A percentile compares a stretch with the other conserved stretches of the same genome.
These are phyloP conservation scores for Melanostoma mellinum DNA, from an alignment of 2,888 invertebrate species.

Conservation along the genomic window DNA sequence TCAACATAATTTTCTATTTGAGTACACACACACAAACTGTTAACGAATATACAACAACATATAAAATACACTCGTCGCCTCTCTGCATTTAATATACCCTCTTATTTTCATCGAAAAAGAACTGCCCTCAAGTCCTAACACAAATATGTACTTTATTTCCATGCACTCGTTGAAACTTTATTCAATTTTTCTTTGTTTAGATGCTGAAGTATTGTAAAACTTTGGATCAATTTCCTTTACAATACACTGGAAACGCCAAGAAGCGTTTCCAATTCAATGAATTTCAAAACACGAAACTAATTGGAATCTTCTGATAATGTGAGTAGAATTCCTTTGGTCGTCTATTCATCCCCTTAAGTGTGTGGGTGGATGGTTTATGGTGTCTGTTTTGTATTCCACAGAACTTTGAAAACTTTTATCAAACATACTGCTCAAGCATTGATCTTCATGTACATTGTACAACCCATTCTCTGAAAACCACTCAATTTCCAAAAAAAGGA, in stretches of 20 bases:
- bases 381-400: too few species aligned
- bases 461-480: background rate
- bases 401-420: too few species aligned
- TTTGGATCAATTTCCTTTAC: constrained; percentile 37
- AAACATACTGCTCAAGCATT: too few species aligned
- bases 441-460: constrained; percentile 37
- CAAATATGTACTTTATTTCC: background rate
- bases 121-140: background rate
- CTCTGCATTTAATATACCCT: too few species aligned
- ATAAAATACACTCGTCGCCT: too few species aligned
- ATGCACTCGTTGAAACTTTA: background rate
- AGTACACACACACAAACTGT: too few species aligned
- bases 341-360: constrained; percentile 21
- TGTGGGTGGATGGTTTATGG: background rate
- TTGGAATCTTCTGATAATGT: constrained; percentile 29
- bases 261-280: constrained; percentile 14
- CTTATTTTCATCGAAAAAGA: too few species aligned
- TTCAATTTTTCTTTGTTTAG: constrained; percentile 9
- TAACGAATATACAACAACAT: too few species aligned
- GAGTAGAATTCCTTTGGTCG: constrained; percentile 42
- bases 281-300: constrained; percentile 19
- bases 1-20: too few species aligned
- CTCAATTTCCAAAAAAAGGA: background rate
- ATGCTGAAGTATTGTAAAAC: constrained; percentile 17
- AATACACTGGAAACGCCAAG: constrained; percentile 18